Conservation (phyloP, 2,113 vertebrate genomes). For the Caracal caracal region DNA sequence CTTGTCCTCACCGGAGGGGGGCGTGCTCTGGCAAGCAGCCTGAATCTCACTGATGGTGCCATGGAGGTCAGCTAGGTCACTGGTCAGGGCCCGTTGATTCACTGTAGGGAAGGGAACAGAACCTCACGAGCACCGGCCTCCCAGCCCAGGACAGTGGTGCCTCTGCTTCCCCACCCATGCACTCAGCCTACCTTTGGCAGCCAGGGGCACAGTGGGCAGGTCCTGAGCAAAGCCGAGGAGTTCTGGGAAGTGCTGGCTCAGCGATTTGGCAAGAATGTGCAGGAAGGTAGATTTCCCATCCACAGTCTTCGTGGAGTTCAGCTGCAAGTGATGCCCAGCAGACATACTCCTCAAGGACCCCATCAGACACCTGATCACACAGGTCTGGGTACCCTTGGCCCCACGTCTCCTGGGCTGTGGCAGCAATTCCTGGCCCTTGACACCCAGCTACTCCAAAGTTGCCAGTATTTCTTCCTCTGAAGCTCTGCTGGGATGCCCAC, state of each 20-base stretch:
- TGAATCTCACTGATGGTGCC: constrained; percentile 94
- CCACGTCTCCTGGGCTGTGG: background rate
- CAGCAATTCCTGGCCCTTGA: background rate
- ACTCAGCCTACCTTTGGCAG: constrained; percentile 94
- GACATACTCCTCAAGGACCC: background rate
- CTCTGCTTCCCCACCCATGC: background rate
- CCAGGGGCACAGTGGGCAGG: constrained; percentile 94
- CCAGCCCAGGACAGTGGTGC: background rate
- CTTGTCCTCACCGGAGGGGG: constrained; percentile 91
- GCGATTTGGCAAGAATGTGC: constrained; percentile 98
- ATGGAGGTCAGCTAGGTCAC: constrained; percentile 95
- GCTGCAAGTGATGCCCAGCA: constrained; percentile 81
- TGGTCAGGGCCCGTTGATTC: constrained; percentile 93
- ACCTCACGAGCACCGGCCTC: background rate
- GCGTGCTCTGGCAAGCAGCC: constrained; percentile 92
- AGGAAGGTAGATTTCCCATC: constrained; percentile 99
- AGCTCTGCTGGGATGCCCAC: background rate
- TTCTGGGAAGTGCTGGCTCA: constrained; percentile 98
- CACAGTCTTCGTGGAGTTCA: constrained; percentile 98
- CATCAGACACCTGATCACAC: background rate
- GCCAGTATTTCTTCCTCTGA: background rate
- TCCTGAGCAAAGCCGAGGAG: constrained; percentile 97
- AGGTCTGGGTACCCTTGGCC: background rate
- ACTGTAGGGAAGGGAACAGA: constrained; percentile 82
- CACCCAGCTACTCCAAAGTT: too few relatives aligned